Percentiles rank a stretch among this genome's conserved stretches.
phyloP scores from a whole-genome alignment of 2,888 invertebrate genomes.

The Chrysolina americana region DNA sequence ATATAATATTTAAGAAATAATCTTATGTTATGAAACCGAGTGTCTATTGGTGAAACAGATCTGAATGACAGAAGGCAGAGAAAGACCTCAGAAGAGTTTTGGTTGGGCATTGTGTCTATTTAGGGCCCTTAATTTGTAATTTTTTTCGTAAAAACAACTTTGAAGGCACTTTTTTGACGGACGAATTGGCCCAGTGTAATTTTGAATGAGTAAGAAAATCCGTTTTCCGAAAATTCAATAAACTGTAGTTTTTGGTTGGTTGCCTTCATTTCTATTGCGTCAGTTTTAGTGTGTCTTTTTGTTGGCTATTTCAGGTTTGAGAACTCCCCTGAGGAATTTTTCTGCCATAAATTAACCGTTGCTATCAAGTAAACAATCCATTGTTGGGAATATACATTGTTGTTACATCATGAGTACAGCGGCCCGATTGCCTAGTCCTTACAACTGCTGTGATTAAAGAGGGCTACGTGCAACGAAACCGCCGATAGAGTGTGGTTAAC shows the following conservation, averaged over 20 bases:
- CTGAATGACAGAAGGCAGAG: slow-evolving; percentile 65
- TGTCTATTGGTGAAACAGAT: slow-evolving; percentile 70
- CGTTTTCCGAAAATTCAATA: slow-evolving; percentile 62
- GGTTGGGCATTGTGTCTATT: slow-evolving; percentile 87
- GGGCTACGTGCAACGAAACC: slow-evolving; percentile 41
- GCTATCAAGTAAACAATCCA: slow-evolving; percentile 35
- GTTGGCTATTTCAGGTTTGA: slow-evolving; percentile 83
- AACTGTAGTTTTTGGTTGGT: slow-evolving; percentile 72
- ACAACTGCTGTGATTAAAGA: slow-evolving; percentile 43
- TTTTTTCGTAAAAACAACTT: slow-evolving; percentile 90
- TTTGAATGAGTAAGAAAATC: slow-evolving; percentile 75
- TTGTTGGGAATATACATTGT: slow-evolving; percentile 24
- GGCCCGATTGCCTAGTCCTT: slow-evolving; percentile 40
- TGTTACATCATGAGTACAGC: slow-evolving; percentile 30
- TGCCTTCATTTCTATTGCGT: slow-evolving; percentile 88
- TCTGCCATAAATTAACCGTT: slow-evolving; percentile 58
- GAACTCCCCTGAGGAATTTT: slow-evolving; percentile 72
- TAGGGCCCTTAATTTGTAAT: slow-evolving; percentile 87
- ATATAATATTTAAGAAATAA: slow-evolving; percentile 72
- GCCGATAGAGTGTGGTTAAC: slow-evolving; percentile 49
- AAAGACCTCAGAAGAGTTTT: slow-evolving; percentile 69
- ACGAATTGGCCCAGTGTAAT: slow-evolving; percentile 92
- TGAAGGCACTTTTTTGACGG: slow-evolving; percentile 97
- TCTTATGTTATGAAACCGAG: slow-evolving; percentile 70
- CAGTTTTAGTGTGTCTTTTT: slow-evolving; percentile 78